Base-by-base conservation (phyloP, 2,888 invertebrate species). In the Drosophila paranaensis region DNA sequence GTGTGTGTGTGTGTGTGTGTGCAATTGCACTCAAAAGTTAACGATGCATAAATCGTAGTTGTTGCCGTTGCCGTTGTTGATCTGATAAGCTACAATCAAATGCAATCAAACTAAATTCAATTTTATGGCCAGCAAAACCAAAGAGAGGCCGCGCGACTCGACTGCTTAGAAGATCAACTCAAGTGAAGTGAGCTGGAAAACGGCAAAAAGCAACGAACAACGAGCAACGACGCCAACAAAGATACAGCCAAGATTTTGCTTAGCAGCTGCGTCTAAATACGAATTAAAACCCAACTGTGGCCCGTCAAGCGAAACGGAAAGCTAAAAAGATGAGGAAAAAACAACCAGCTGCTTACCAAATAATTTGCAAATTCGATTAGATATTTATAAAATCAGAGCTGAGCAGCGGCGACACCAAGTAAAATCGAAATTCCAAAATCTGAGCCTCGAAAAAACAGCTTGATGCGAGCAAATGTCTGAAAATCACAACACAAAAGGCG, bases 61-160 rank as follows among this genome's bases (percentile, higher is more conserved):
- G 48, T 46, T 46, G 46, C 30, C 27, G 6, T 46, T 25, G 54
- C 27, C 8, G 30, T 16, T 40, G 60, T 60, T 79, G 51, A 65
- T 79, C 82, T 85, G 89, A 88, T 87, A 89, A 87, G 89, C 90
- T 63, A 82, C 88, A 89, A 87, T 87, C 86, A 87, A 87, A 87
- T 85, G 86, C 86, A 88, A 87, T 88, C 86, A 87, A 87, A 89
- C 88, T 74, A 79, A 89, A 87, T 85, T 89, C 81, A 89, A 87
- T 82, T 84, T 80, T 80, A 88, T 89, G 71, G 74, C 66, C 60
- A 75, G 65, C 66, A 72, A 72, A 50, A 74, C 55, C 53, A 74
- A 70, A 69, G 73, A 71, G 66, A 64, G 70, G 74, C 68, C 72
- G 74, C 69, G 25, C 74, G 55, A 33, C 6, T 43, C 62, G 42